Evolutionary conservation across 1,140 invertebrate species (phyloP), one percentile per base, ranked within the genome.

Genomic region (Drosophila arizonae): DNA sequence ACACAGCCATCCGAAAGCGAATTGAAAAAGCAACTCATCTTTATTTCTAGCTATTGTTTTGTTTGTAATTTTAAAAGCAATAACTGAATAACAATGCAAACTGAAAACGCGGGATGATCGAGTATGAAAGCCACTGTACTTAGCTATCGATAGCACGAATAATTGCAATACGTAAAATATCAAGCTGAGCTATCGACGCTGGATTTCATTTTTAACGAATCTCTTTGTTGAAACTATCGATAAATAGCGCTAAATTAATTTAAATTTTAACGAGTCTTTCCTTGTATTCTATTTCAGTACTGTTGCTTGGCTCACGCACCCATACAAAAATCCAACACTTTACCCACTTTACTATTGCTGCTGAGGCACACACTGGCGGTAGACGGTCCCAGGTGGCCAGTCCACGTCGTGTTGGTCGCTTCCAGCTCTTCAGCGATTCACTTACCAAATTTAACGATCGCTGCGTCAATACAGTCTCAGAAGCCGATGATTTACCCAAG

Each of bases 401-500:
- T 87, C 93, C 68, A 48, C 91, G 93, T 68, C 92, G 93, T 24
- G 94, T 95, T 36, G 96, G 96, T 13, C 95, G 94, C 79, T 97
- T 97, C 87, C 95, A 97, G 92, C 93, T 98, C 5, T 97, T 96
- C 79, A 94, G 95, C 0, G 97, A 98, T 89, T 94, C 94, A 0
- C 91, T 96, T 26, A 95, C 95, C 3, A 94, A 94, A 72, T 97
- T 96, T 90, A 96, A 97, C 72, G 96, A 97, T 75, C 95, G 96
- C 61, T 98, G 97, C 89, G 93, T 96, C 1, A 97, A 98, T 91
- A 97, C 96, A 0, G 94, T 98, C 0, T 95, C 95, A 0, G 96
- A 98, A 86, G 94, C 94, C 0, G 95, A 96, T 60, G 94, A 95
- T 81, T 92, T 95, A 69, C 95, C 95, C 1, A 98, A 98, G 92